Evolutionary conservation across 2,888 invertebrate species (phyloP).

Genomic region (Trypoxylon attenuatum): DNA sequence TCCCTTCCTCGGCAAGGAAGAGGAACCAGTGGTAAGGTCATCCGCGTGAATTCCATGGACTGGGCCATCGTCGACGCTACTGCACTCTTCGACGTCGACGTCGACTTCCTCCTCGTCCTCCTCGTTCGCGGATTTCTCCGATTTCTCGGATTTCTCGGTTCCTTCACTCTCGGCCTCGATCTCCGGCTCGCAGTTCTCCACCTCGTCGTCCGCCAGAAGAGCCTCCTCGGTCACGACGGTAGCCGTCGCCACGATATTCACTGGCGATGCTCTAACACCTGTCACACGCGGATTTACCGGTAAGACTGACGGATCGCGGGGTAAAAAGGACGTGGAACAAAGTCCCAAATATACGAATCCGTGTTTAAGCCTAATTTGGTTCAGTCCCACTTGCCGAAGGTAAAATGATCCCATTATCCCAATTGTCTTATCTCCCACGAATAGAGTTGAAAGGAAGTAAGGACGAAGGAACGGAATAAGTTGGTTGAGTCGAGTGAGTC

Average conservation of each 20-base stretch:
- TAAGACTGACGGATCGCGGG: no score
- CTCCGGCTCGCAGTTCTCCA: slow-evolving; percentile 77
- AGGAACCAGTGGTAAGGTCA: slow-evolving; percentile 11
- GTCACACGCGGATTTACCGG: slow-evolving; percentile 30
- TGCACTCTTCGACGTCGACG: slow-evolving; percentile 79
- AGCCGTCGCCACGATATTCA: slow-evolving; percentile 72
- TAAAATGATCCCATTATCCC: no score
- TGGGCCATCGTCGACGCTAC: slow-evolving; percentile 76
- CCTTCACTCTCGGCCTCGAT: slow-evolving; percentile 74
- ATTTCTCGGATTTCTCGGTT: slow-evolving; percentile 74
- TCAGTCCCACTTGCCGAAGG: no score
- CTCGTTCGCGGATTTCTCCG: slow-evolving; percentile 71
- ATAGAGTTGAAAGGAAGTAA: no score
- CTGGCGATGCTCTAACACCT: slow-evolving; percentile 66
- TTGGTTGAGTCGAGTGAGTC: slow-evolving; percentile 49
- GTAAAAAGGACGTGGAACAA: no score
- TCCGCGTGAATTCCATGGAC: slow-evolving; percentile 58
- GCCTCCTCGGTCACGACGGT: slow-evolving; percentile 75
- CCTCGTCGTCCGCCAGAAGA: slow-evolving; percentile 75
- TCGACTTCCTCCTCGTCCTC: slow-evolving; percentile 76
- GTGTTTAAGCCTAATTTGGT: no score
- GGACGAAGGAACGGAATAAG: no score
- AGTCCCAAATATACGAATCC: no score
- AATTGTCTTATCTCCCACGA: no score
- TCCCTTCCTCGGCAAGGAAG: slow-evolving; percentile 58